phyloP scores from a whole-genome alignment of 1,140 invertebrate genomes.

The Metaphire vulgaris region DNA sequence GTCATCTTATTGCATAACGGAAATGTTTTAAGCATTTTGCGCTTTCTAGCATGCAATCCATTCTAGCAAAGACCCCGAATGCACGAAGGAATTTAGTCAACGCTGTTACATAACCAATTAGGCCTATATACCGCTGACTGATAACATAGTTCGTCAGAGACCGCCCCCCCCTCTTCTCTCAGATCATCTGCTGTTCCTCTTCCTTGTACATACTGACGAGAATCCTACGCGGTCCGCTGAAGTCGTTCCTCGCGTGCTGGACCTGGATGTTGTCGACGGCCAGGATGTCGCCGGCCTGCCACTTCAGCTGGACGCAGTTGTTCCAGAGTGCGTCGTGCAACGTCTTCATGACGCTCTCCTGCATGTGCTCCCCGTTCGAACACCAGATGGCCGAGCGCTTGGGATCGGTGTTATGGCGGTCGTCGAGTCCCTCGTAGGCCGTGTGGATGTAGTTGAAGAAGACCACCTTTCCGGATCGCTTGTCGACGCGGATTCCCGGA shows the following conservation, averaged over 20 bases:
- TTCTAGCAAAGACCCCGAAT: no score
- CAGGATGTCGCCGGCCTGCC: neutral
- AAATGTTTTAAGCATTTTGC: no score
- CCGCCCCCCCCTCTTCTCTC: neutral
- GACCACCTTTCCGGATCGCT: neutral
- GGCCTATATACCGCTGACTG: no score
- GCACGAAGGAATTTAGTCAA: no score
- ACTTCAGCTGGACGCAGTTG: neutral
- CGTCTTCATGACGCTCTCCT: neutral
- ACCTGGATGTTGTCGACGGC: neutral
- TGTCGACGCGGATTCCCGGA: neutral
- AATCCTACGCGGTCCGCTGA: neutral
- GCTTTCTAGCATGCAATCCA: no score
- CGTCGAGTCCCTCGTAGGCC: neutral
- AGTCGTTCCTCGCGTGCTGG: constrained; percentile 1
- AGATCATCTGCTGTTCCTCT: neutral
- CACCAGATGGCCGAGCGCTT: neutral
- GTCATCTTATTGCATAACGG: no score
- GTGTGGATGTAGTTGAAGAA: neutral
- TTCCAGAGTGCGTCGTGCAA: neutral
- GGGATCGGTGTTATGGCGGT: neutral
- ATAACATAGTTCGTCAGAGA: no score
- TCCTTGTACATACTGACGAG: neutral
- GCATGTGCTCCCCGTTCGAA: neutral
- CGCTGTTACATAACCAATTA: no score